phyloP scores from a whole-genome alignment of 2,888 invertebrate genomes.

The Plutella xylostella region DNA sequence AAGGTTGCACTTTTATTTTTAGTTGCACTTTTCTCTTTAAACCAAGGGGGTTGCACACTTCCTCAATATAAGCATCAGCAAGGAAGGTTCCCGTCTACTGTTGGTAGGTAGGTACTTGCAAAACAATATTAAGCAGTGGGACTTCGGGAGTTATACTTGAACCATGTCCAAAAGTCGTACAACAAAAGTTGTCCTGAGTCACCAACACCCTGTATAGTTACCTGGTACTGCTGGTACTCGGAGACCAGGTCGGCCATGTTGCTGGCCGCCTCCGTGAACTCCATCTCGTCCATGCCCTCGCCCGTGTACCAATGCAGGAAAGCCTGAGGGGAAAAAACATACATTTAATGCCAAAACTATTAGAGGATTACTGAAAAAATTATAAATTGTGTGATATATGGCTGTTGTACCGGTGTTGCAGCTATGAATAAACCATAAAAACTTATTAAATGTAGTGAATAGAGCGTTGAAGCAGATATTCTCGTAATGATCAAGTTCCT shows the following conservation, averaged over 20 bases:
- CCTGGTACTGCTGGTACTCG: slow-evolving; percentile 56
- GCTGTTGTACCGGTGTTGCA: too few species aligned
- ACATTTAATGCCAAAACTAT: too few species aligned
- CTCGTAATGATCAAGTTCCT: too few species aligned
- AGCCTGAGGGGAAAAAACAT: slow-evolving; percentile 53
- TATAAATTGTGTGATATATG: too few species aligned
- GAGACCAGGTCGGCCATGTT: slow-evolving; percentile 70
- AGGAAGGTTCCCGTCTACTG: neutral
- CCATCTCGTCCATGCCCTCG: slow-evolving; percentile 95
- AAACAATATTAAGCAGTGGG: neutral
- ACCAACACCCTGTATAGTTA: neutral
- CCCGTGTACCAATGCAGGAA: slow-evolving; percentile 94
- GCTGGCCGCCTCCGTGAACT: slow-evolving; percentile 91
- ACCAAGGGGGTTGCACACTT: neutral
- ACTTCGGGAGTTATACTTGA: neutral
- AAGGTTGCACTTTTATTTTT: too few species aligned
- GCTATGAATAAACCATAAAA: too few species aligned
- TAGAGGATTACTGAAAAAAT: neutral
- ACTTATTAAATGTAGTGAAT: too few species aligned
- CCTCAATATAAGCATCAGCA: neutral
- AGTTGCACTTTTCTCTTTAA: neutral
- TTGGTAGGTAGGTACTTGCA: neutral
- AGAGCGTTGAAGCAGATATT: too few species aligned
- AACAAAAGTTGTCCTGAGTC: neutral
- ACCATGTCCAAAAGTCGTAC: slow-evolving; percentile 23